These are phyloP conservation scores for Mythimna albipuncta DNA, from an alignment of 2,888 invertebrate species.

Conservation along the genomic window DNA sequence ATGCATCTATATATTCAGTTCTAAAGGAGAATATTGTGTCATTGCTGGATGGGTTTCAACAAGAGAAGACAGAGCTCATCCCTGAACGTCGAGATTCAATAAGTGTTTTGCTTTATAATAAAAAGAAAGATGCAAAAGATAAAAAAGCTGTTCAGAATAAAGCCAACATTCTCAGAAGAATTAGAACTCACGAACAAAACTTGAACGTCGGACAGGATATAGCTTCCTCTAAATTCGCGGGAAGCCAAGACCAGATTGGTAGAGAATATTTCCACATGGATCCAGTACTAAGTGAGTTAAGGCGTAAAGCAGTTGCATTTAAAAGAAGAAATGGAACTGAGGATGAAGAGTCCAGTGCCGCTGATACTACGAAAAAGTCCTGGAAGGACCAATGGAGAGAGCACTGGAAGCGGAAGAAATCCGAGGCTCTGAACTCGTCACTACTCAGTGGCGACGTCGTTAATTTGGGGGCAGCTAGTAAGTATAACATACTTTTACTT, in stretches of 20 bases:
- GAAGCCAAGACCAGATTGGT: not conserved
- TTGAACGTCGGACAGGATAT: conserved; percentile 32
- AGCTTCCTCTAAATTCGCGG: conserved; percentile 11
- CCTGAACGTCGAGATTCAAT: not conserved
- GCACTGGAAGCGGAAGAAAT: conserved; percentile 73
- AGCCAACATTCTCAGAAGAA: conserved; percentile 31
- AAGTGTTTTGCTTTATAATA: conserved; percentile 11
- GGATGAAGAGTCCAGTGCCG: not conserved
- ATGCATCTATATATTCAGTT: conserved; percentile 62
- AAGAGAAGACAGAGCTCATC: not conserved
- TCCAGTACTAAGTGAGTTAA: conserved; percentile 71
- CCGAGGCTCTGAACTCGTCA: conserved; percentile 75
- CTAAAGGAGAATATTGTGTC: conserved; percentile 60
- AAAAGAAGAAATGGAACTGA: conserved; percentile 1
- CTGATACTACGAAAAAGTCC: conserved; percentile 54
- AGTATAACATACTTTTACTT: conserved; percentile 49
- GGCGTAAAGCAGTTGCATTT: conserved; percentile 27
- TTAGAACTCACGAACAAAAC: conserved; percentile 36
- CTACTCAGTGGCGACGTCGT: conserved; percentile 73
- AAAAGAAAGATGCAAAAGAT: conserved; percentile 33
- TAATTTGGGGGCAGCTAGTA: conserved; percentile 84
- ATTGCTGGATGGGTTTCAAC: conserved; percentile 39
- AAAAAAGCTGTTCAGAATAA: conserved; percentile 27
- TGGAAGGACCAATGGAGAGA: conserved; percentile 73
- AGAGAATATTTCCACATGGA: conserved; percentile 69